Conservation (phyloP, 2,113 vertebrate species). For the rabbit (Oryctolagus cuniculus) region mOryCun1.1 NC_091434.1:150161501-150162000, state of each 20-base stretch:
- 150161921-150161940: conserved; percentile 85
- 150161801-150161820: conserved; percentile 86
- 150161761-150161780: conserved; percentile 84
- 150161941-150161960: conserved; percentile 83
- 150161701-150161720: conserved; percentile 75
- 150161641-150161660: conserved; percentile 34
- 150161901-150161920: conserved; percentile 83
- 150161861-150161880: conserved; percentile 84
- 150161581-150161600: not conserved
- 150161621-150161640: conserved; percentile 34
- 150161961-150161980: conserved; percentile 82
- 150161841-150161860: conserved; percentile 82
- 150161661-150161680: not conserved
- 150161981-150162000: conserved; percentile 79
- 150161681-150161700: conserved; percentile 78
- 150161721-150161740: conserved; percentile 82
- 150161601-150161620: not conserved
- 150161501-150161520: not conserved
- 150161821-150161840: conserved; percentile 85
- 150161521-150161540: conserved; percentile 39
- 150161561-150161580: conserved; percentile 62
- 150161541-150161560: not conserved
- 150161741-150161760: conserved; percentile 81
- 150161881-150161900: conserved; percentile 83
- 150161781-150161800: conserved; percentile 88